These are phyloP conservation scores for Arenaria interpres DNA, from an alignment of 2,113 vertebrate species.

Conservation along the genomic window DNA sequence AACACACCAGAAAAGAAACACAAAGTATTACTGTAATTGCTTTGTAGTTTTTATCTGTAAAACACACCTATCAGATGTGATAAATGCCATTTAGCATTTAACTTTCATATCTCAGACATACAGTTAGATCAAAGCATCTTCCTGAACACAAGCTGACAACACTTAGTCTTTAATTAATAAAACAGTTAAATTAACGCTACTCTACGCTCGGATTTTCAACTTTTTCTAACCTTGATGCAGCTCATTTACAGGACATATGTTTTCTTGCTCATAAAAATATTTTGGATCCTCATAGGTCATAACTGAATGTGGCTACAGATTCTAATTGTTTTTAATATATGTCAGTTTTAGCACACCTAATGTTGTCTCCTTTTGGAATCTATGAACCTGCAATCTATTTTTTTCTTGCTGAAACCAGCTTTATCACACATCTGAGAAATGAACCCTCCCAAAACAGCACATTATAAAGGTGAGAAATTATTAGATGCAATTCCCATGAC, in stretches of 20 bases:
- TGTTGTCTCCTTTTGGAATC: not conserved
- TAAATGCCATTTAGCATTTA: constrained; percentile 4
- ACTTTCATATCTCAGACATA: not conserved
- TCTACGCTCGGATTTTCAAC: not conserved
- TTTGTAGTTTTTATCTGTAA: not conserved
- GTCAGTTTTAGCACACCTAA: not conserved
- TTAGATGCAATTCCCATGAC: not conserved
- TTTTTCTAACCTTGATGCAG: not conserved
- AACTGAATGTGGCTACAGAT: not conserved
- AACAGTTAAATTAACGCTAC: not conserved
- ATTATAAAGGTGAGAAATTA: not conserved
- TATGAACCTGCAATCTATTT: not conserved
- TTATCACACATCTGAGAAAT: not conserved
- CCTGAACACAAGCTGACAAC: not conserved
- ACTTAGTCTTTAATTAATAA: constrained; percentile 20
- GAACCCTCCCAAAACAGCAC: not conserved
- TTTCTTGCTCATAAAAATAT: not conserved
- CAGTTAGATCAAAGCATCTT: constrained; percentile 12
- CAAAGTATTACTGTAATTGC: not conserved
- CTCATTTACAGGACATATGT: not conserved
- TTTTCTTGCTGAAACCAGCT: not conserved
- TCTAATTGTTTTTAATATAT: not conserved
- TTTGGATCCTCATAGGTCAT: not conserved
- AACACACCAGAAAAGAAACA: not conserved
- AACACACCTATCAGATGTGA: not conserved